Base-by-base conservation (phyloP, 2,797 vertebrate species). In the Arnoldichthys spilopterus region DNA sequence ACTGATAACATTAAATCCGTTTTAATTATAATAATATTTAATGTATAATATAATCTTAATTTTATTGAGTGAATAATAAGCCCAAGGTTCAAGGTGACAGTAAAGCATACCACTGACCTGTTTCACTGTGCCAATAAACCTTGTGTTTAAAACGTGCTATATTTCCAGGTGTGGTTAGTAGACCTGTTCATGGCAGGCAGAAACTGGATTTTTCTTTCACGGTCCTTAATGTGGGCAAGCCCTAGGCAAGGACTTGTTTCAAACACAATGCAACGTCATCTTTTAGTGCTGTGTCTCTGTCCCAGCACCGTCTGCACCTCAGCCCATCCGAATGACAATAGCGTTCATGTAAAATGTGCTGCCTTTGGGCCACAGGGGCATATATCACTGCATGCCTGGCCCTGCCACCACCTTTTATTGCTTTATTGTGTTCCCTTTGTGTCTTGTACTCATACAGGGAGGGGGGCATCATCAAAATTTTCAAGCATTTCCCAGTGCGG, bases 301-400 rank as follows among this genome's bases (percentile, higher is more conserved):
- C 87, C 87, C 88, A 76, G 69, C 76, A 82, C 86, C 80, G 89
- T 89, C 89, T 85, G 76, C 85, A 87, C 88, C 84, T 61, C 86
- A 89, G 85, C 89, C 91, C 88, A 91, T 91, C 90, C 91, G 83
- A 93, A 93, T 93, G 91, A 93, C 91, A 93, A 92, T 93, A 83
- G 92, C 89, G 86, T 87, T 88, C 91, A 92, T 92, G 92, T 91
- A 88, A 92, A 92, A 91, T 89, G 90, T 89, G 89, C 91, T 82
- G 91, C 92, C 92, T 92, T 90, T 92, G 91, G 93, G 93, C 92
- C 87, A 85, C 88, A 56, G 83, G 63, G 88, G 88, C 87, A 85
- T 81, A 89, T 82, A 92, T 90, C 87, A 87, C 85, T 85, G 87
- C 88, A 88, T 92, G 92, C 88, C 90, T 87, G 88, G 88, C 90